Evolutionary conservation across 1,140 invertebrate species (phyloP).

Genomic region (Trichonephila clavipes): DNA sequence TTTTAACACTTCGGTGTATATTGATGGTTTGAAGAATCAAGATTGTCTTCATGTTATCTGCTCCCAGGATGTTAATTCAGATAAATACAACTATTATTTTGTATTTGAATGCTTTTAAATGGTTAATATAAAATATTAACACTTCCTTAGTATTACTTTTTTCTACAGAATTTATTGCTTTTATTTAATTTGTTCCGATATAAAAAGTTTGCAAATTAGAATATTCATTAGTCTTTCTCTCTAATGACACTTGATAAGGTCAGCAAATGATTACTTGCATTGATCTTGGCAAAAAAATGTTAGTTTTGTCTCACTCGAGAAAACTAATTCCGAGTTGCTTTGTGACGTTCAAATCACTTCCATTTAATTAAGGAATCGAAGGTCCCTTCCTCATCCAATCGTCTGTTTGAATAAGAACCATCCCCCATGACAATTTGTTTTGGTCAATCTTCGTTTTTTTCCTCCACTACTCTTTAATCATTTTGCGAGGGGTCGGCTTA

Average conservation of each 20-base stretch:
- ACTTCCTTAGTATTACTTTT: no score
- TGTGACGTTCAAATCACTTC: conserved; percentile 29
- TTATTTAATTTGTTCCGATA: no score
- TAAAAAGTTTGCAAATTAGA: background rate
- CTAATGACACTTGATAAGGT: background rate
- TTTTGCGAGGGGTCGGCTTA: background rate
- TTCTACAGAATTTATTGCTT: no score
- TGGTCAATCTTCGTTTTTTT: background rate
- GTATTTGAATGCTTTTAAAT: no score
- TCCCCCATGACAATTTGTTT: conserved; percentile 12
- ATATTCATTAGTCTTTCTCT: background rate
- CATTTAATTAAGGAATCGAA: conserved; percentile 27
- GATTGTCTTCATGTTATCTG: no score
- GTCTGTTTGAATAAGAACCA: conserved; percentile 12
- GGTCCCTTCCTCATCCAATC: background rate
- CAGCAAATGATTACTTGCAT: background rate
- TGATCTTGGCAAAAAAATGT: background rate
- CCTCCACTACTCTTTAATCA: background rate
- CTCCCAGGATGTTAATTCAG: no score
- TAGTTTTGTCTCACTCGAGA: background rate
- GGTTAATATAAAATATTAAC: no score
- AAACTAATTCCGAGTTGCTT: background rate
- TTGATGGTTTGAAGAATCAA: no score
- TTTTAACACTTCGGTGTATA: no score
- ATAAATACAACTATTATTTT: no score